Conservation (phyloP, 2,113 vertebrate genomes). For the Lophochroa leadbeateri region DNA sequence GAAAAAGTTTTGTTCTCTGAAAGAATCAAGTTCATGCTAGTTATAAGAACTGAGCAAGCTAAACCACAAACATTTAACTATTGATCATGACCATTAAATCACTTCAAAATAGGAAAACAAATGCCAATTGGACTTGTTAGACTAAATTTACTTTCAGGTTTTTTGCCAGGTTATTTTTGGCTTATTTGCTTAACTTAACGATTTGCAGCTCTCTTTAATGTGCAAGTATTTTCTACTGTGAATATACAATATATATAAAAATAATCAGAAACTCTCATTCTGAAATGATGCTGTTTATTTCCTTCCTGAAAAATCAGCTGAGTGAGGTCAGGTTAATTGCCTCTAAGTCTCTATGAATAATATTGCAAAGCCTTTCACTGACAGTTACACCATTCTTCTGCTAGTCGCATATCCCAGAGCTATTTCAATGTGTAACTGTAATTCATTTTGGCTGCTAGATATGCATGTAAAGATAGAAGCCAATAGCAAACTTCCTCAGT, state of each 20-base stretch:
- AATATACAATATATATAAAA: neutral
- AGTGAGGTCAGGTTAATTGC: constrained; percentile 59
- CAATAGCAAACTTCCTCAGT: constrained; percentile 6
- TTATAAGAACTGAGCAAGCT: neutral
- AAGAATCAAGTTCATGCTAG: neutral
- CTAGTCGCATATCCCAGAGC: constrained; percentile 24
- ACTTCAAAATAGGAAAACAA: constrained; percentile 26
- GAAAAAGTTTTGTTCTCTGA: neutral
- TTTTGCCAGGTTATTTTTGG: neutral
- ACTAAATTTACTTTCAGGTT: constrained; percentile 9
- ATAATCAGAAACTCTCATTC: constrained; percentile 9
- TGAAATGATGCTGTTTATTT: constrained; percentile 32
- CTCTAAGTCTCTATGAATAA: constrained; percentile 47
- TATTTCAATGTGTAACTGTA: constrained; percentile 35
- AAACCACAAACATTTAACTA: neutral
- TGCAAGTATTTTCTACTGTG: constrained; percentile 30
- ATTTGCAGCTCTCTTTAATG: constrained; percentile 40
- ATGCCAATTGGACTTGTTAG: constrained; percentile 1
- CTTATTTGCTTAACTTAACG: constrained; percentile 38
- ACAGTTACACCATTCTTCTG: constrained; percentile 44
- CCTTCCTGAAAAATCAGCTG: constrained; percentile 21
- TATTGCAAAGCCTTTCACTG: constrained; percentile 25
- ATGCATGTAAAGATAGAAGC: constrained; percentile 49
- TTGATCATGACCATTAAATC: neutral
- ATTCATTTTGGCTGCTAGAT: constrained; percentile 62